Percentiles rank a stretch among this genome's conserved stretches.
phyloP scores from a whole-genome alignment of 92 coral and sea anemone species.

The Parazoanthus atlanticus region DNA sequence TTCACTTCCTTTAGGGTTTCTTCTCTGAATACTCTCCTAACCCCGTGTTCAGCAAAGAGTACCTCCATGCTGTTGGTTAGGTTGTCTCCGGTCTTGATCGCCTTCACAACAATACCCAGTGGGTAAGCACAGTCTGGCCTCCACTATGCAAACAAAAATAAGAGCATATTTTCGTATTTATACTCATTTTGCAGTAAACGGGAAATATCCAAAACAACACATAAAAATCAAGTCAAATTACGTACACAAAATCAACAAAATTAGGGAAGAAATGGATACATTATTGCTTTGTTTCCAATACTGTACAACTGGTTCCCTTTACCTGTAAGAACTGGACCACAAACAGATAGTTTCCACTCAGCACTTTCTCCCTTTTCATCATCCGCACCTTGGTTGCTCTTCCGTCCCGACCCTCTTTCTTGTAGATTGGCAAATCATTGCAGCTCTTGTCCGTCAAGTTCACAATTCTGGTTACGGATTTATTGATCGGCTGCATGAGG shows the following conservation, averaged over 20 bases:
- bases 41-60: constrained; percentile 67
- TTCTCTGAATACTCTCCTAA: constrained; percentile 39
- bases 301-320: neutral
- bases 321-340: constrained; percentile 63
- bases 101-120: constrained; percentile 58
- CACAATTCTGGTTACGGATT: constrained; percentile 65
- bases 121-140: constrained; percentile 52
- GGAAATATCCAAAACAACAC: no score
- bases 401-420: constrained; percentile 33
- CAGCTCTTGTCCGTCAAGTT: constrained; percentile 69
- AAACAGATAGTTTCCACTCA: constrained; percentile 66
- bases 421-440: constrained; percentile 70
- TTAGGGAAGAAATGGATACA: neutral
- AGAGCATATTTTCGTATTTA: neutral
- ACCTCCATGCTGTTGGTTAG: constrained; percentile 52
- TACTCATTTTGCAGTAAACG: no score
- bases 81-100: constrained; percentile 45
- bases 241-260: neutral
- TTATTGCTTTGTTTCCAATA: neutral
- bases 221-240: no score
- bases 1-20: constrained; percentile 27
- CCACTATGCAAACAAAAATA: constrained; percentile 54
- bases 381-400: constrained; percentile 37
- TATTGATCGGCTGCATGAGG: constrained; percentile 83
- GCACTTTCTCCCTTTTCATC: constrained; percentile 34